Evolutionary conservation across 2,113 vertebrate species (phyloP).

Genomic region (Bungarus multicinctus): DNA sequence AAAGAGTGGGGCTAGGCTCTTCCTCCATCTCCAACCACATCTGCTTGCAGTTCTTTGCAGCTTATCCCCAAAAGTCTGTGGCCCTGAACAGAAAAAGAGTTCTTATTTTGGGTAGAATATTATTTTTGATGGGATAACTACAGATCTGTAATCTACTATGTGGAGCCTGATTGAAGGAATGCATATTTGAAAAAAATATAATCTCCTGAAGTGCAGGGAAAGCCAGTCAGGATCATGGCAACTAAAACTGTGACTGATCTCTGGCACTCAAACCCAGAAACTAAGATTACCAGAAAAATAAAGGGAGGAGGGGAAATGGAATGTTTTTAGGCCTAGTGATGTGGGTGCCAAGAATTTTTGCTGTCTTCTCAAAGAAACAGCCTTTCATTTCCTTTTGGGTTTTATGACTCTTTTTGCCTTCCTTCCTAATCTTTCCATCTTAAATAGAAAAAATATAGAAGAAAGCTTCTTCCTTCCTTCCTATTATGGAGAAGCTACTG

Average conservation of each 20-base stretch:
- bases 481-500: conserved; percentile 32
- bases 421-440: conserved; percentile 41
- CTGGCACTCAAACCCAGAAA: accelerated
- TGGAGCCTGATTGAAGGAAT: not conserved
- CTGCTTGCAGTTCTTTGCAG: too few species aligned
- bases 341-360: not conserved
- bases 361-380: not conserved
- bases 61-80: not conserved
- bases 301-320: accelerated
- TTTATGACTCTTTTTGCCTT: not conserved
- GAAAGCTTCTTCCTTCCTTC: conserved; percentile 12
- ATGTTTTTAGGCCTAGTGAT: not conserved
- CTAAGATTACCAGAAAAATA: not conserved
- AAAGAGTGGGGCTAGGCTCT: not conserved
- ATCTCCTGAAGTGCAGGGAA: not conserved
- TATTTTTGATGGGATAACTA: not conserved
- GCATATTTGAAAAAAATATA: not conserved
- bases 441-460: conserved; percentile 36
- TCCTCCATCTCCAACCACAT: not conserved
- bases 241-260: not conserved
- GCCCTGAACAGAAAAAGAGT: not conserved
- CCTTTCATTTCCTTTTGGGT: conserved; percentile 28
- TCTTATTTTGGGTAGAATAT: not conserved
- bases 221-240: not conserved
- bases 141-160: not conserved